A percentile compares a stretch with the other conserved stretches of the same genome.
Conservation (phyloP, 2,888 invertebrate genomes). For the Euplexia lucipara region DNA sequence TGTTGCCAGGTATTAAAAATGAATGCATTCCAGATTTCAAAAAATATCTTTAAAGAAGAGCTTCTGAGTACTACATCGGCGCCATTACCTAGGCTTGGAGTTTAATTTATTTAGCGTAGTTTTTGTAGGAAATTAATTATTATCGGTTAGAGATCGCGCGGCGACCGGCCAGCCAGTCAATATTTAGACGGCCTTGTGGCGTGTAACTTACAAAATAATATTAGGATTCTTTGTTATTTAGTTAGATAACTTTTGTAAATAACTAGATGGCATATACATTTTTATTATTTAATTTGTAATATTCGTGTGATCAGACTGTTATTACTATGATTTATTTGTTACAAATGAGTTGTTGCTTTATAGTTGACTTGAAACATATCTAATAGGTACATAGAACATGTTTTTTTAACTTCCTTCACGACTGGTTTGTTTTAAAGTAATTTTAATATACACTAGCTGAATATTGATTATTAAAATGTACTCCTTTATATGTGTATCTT, state of each 20-base stretch:
- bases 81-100: constrained; percentile 63
- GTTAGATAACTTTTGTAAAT: constrained; percentile 91
- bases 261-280: constrained; percentile 88
- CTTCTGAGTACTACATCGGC: constrained; percentile 64
- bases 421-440: constrained; percentile 78
- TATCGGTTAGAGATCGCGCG: constrained; percentile 72
- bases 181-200: constrained; percentile 85
- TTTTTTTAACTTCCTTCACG: constrained; percentile 74
- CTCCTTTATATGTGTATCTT: constrained; percentile 74
- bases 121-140: constrained; percentile 71
- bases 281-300: constrained; percentile 90
- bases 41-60: constrained; percentile 67
- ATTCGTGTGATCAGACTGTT: constrained; percentile 91
- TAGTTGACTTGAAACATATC: constrained; percentile 87
- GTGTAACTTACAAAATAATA: constrained; percentile 83
- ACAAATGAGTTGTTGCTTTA: constrained; percentile 89
- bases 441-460: constrained; percentile 71
- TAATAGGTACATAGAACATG: constrained; percentile 78
- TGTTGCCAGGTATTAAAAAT: constrained; percentile 73
- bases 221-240: constrained; percentile 90
- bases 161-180: constrained; percentile 83
- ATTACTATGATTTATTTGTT: constrained; percentile 90
- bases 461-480: constrained; percentile 69
- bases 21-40: constrained; percentile 84
- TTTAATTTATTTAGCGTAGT: constrained; percentile 81